Conservation (phyloP, 1,140 invertebrate genomes). For the Ceratitis capitata region DNA sequence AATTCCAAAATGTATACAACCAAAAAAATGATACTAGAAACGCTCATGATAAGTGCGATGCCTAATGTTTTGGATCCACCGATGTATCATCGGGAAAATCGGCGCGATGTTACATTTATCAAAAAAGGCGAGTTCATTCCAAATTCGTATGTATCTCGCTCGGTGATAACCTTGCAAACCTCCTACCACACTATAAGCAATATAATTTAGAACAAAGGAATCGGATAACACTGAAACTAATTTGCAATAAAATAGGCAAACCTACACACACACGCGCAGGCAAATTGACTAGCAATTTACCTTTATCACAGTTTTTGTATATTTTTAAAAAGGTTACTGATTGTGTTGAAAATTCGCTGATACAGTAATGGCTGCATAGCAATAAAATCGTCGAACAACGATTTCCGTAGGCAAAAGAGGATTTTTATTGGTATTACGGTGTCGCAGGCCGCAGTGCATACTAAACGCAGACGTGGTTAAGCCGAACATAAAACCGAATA, state of each 20-base stretch:
- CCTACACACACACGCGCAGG: background rate
- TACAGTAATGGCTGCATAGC: background rate
- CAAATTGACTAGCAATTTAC: slow-evolving; percentile 12
- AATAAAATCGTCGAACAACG: background rate
- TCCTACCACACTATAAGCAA: background rate
- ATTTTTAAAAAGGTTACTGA: background rate
- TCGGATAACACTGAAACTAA: background rate
- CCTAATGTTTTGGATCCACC: no score
- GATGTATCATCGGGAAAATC: no score
- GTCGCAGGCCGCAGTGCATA: background rate
- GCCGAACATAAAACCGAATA: no score
- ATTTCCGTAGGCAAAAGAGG: background rate
- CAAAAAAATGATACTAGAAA: no score
- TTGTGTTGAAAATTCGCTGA: slow-evolving; percentile 7
- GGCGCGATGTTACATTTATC: no score
- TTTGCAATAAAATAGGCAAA: slow-evolving; percentile 10
- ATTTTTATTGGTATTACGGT: background rate
- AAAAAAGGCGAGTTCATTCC: no score
- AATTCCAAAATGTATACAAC: no score
- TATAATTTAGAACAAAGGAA: background rate
- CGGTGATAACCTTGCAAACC: background rate
- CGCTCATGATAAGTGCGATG: no score
- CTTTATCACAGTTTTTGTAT: background rate
- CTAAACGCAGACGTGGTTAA: background rate
- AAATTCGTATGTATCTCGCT: no score